Evolutionary conservation across 2,888 invertebrate genomes (phyloP).

Genomic region (Byasa hedistus): DNA sequence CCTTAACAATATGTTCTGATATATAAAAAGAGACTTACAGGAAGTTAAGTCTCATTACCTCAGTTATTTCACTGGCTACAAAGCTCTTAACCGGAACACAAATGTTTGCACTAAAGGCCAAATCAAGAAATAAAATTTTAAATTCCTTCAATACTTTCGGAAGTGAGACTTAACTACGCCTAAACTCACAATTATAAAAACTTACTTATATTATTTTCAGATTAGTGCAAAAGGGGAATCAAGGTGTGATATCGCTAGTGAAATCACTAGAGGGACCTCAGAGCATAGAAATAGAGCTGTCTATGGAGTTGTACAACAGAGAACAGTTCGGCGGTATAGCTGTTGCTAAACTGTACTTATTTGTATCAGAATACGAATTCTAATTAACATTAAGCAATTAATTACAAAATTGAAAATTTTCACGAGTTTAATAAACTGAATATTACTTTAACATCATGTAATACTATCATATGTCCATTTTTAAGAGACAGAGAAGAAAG

Average conservation of each 20-base stretch:
- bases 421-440: neutral
- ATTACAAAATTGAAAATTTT: neutral
- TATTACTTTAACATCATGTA: neutral
- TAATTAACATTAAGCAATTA: conserved; percentile 36
- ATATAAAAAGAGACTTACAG: too few species aligned
- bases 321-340: conserved; percentile 89
- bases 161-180: neutral
- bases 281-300: conserved; percentile 91
- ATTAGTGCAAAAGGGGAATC: conserved; percentile 78
- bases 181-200: neutral
- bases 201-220: conserved; percentile 48
- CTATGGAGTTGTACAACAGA: conserved; percentile 89
- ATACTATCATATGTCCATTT: too few species aligned
- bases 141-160: too few species aligned
- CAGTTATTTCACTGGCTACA: too few species aligned
- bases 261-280: conserved; percentile 91
- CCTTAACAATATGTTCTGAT: too few species aligned
- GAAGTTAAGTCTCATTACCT: too few species aligned
- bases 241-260: conserved; percentile 88
- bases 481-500: too few species aligned
- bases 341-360: conserved; percentile 90
- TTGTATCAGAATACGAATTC: conserved; percentile 90
- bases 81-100: too few species aligned
- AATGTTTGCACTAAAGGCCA: too few species aligned
- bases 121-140: too few species aligned